These are phyloP conservation scores for Dipodomys ordii DNA, from an alignment of 2,113 vertebrate species.

Conservation along the genomic window DNA sequence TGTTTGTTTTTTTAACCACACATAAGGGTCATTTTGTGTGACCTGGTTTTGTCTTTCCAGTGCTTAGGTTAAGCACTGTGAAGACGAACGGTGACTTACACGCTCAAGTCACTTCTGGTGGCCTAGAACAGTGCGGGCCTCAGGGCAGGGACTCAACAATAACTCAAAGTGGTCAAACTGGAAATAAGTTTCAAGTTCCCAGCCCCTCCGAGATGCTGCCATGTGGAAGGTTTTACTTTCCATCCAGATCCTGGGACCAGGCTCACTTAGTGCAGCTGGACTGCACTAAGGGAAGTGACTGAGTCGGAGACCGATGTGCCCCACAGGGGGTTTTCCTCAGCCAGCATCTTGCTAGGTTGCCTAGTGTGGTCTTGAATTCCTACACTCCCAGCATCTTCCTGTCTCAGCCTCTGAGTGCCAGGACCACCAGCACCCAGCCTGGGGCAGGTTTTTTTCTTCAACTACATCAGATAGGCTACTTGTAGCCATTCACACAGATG, in stretches of 20 bases:
- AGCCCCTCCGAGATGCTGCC: background rate
- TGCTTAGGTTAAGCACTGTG: background rate
- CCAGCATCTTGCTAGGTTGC: too few species aligned
- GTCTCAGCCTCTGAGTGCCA: background rate
- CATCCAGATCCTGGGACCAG: background rate
- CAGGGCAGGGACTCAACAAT: fast-evolving
- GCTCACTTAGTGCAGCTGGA: background rate
- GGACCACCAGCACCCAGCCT: background rate
- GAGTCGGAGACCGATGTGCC: background rate
- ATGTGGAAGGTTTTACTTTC: background rate
- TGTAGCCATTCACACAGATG: background rate
- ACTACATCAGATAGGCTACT: background rate
- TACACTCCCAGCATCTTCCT: background rate
- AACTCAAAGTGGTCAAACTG: background rate
- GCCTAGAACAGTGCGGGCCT: background rate
- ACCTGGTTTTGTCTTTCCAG: background rate
- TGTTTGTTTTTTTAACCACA: background rate
- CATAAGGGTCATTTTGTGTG: background rate
- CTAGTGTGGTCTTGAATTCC: background rate
- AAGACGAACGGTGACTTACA: background rate
- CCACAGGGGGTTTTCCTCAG: background rate
- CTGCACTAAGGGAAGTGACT: background rate
- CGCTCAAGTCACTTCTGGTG: background rate
- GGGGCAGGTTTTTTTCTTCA: background rate
- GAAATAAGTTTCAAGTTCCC: background rate